These are phyloP conservation scores for Spinibarbus caldwelli DNA, from an alignment of 2,797 vertebrate species.

Conservation along the genomic window DNA sequence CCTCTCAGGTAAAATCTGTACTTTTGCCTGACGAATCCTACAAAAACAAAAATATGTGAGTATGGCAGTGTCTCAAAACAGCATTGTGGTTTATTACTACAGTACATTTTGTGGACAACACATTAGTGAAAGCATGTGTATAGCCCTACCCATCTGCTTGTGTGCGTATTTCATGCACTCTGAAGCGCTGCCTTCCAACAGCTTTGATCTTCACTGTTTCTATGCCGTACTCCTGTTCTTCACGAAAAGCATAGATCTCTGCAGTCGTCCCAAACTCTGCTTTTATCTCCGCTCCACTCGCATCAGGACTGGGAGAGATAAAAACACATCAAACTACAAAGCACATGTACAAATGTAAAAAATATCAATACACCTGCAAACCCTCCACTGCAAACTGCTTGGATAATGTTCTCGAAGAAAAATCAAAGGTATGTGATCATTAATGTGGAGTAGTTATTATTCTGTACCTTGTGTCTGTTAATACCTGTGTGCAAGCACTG, in stretches of 20 bases:
- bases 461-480: not conserved
- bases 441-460: not conserved
- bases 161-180: slow-evolving; percentile 93
- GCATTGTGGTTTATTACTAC: not conserved
- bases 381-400: not conserved
- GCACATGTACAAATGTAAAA: not conserved
- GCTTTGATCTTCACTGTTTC: slow-evolving; percentile 99
- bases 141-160: slow-evolving; percentile 93
- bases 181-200: slow-evolving; percentile 94
- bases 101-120: not conserved
- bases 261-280: slow-evolving; percentile 94
- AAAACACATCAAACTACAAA: not conserved
- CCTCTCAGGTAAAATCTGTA: slow-evolving; percentile 94
- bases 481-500: slow-evolving; percentile 95
- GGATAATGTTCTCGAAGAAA: not conserved
- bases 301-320: slow-evolving; percentile 46
- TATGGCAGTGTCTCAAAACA: not conserved
- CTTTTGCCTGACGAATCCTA: slow-evolving; percentile 95
- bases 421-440: not conserved
- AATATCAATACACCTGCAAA: not conserved
- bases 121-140: not conserved
- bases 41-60: slow-evolving; percentile 11
- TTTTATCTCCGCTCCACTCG: slow-evolving; percentile 63
- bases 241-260: slow-evolving; percentile 96
- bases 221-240: slow-evolving; percentile 95